These are phyloP conservation scores for Halichoerus grypus DNA, from an alignment of 2,113 vertebrate species.

Conservation along the genomic window DNA sequence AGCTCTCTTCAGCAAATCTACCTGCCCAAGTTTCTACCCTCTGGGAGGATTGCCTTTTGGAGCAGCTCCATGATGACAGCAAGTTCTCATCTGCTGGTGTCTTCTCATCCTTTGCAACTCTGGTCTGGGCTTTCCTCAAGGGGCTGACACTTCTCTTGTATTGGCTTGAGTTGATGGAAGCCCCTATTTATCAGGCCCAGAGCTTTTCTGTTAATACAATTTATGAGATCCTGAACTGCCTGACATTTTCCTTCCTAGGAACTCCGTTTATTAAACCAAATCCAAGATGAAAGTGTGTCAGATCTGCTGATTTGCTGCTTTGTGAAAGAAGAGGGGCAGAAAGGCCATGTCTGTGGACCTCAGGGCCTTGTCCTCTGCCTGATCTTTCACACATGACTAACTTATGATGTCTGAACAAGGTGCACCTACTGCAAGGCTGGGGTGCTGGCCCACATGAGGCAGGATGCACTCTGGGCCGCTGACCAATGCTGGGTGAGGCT, in stretches of 20 bases:
- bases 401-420: neutral
- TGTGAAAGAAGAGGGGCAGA: neutral
- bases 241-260: neutral
- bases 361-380: neutral
- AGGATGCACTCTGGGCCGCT: neutral
- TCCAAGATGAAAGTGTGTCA: neutral
- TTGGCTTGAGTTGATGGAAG: neutral
- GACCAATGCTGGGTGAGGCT: neutral
- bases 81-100: neutral
- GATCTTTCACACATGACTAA: neutral
- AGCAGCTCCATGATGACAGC: neutral
- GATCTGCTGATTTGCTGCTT: neutral
- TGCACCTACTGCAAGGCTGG: accelerated
- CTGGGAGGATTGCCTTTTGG: neutral
- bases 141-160: neutral
- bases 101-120: neutral
- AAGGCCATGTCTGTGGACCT: neutral
- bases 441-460: neutral
- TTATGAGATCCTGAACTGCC: neutral
- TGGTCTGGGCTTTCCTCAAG: neutral
- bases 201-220: neutral
- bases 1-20: neutral
- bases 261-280: constrained; percentile 12
- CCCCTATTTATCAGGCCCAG: neutral
- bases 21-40: neutral